Evolutionary conservation across 2,888 invertebrate genomes (phyloP).

Genomic region (Noctua comes): DNA sequence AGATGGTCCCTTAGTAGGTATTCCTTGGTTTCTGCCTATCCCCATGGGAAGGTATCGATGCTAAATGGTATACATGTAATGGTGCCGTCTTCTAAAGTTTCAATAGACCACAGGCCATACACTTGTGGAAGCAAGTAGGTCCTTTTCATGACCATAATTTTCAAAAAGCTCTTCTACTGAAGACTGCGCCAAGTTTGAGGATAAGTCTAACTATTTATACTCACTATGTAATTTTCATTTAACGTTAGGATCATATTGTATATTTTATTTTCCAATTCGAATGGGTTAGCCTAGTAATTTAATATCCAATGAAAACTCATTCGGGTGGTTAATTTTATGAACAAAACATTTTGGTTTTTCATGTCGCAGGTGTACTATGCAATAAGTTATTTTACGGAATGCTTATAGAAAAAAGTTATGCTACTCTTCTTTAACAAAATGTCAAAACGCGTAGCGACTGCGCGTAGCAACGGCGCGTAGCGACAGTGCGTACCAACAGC

Average conservation of each 20-base stretch:
- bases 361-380: conserved; percentile 4
- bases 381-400: conserved; percentile 6
- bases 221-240: conserved; percentile 24
- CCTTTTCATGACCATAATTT: neutral
- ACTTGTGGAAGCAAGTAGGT: neutral
- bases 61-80: too few relatives aligned
- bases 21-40: too few relatives aligned
- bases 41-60: too few relatives aligned
- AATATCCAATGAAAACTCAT: conserved; percentile 37
- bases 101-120: neutral
- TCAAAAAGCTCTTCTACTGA: neutral
- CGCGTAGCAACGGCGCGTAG: neutral
- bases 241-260: neutral
- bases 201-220: conserved; percentile 5
- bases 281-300: conserved; percentile 16
- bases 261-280: conserved; percentile 35
- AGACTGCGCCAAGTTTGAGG: neutral
- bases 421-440: neutral
- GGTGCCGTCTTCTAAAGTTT: neutral
- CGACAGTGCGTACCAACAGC: neutral
- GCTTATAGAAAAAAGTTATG: neutral
- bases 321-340: conserved; percentile 19
- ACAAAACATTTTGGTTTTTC: conserved; percentile 15
- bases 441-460: neutral
- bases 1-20: too few relatives aligned